Evolutionary conservation across 2,888 invertebrate genomes (phyloP).

Genomic region (Drosophila mimica): DNA sequence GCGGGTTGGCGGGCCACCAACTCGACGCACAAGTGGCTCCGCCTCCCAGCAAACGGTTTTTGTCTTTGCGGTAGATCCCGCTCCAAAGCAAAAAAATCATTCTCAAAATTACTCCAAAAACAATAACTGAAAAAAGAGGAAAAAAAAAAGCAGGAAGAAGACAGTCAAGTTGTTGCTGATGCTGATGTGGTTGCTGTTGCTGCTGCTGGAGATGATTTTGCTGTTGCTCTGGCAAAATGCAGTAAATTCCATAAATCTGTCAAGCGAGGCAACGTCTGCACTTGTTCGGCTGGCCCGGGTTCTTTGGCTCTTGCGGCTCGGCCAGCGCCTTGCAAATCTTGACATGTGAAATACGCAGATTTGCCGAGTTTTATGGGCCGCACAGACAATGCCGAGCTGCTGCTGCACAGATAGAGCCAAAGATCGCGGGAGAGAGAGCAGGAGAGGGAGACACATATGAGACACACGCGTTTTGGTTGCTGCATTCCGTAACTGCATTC

Average conservation of each 20-base stretch:
- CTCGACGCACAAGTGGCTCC: conserved; percentile 18
- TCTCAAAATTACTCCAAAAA: conserved; percentile 46
- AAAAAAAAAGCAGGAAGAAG: conserved; percentile 25
- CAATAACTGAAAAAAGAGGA: conserved; percentile 3
- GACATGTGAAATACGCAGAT: conserved; percentile 83
- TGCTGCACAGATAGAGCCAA: conserved; percentile 10
- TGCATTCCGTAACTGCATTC: conserved; percentile 75
- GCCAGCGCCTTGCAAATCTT: conserved; percentile 66
- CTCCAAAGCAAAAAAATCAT: conserved; percentile 42
- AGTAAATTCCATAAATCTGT: conserved; percentile 82
- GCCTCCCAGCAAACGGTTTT: conserved; percentile 18
- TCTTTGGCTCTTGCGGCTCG: conserved; percentile 28
- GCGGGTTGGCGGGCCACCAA: conserved; percentile 20
- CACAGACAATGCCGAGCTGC: conserved; percentile 56
- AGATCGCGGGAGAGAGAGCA: background rate
- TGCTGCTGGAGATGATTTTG: conserved; percentile 32
- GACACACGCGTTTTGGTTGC: conserved; percentile 57
- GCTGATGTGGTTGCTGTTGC: conserved; percentile 13
- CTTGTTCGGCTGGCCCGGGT: conserved; percentile 62
- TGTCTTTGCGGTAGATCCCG: conserved; percentile 58
- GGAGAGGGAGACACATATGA: background rate
- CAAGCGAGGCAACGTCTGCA: conserved; percentile 76
- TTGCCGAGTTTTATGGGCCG: conserved; percentile 79
- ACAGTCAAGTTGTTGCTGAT: conserved; percentile 27
- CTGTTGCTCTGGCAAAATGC: conserved; percentile 64